Base-by-base conservation (phyloP, 1,140 invertebrate genomes). In the Drosophila trapezifrons region DNA sequence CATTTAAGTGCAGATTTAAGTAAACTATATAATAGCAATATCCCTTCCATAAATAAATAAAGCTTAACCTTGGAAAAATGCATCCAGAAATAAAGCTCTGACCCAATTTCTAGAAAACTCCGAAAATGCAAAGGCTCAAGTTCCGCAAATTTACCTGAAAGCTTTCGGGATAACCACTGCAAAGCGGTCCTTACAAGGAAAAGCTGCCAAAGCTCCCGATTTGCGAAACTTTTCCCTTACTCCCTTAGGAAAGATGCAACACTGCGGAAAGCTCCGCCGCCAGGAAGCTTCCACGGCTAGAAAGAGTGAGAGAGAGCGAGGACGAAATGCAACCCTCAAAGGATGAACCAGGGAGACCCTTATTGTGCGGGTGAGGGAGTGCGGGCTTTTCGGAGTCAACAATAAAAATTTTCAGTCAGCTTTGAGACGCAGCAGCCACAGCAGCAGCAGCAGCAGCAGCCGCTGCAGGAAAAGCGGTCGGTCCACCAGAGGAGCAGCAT, bases 361-460 rank as follows among this genome's bases (percentile, higher is more conserved):
- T 43, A 49, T 45, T 69, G 43, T 57, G 37, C 37, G 49, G 43
- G 54, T n/a, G 43, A 47, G 46, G 43, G 37, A 49, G 38, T 37
- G 51, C 15, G n/a, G 52, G 40, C 55, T 76, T 76, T 64, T 65
- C 59, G 67, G 54, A 76, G 64, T 73, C 80, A 80, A 76, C 77
- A 84, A 84, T 66, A 62, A 82, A 82, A 76, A 77, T 80, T 78
- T 85, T 77, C 69, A 85, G 69, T 80, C 59, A 74, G 69, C 80
- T 76, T 80, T 65, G 22, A 62, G 54, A 62, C 47, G 49, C 55
- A 72, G 64, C 63, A 56, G 64, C 55, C 65, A 47, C 67, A 71
- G 67, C 67, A 71, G 64, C 42, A 59, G 15, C 42, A n/a, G 20
- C 22, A 56, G 27, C 27, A 63, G 62, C 56, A 42, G 13, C 27